Evolutionary conservation across 2,888 invertebrate species (phyloP), one percentile per base, ranked within the genome.

Genomic region (Parasteatoda lunata): DNA sequence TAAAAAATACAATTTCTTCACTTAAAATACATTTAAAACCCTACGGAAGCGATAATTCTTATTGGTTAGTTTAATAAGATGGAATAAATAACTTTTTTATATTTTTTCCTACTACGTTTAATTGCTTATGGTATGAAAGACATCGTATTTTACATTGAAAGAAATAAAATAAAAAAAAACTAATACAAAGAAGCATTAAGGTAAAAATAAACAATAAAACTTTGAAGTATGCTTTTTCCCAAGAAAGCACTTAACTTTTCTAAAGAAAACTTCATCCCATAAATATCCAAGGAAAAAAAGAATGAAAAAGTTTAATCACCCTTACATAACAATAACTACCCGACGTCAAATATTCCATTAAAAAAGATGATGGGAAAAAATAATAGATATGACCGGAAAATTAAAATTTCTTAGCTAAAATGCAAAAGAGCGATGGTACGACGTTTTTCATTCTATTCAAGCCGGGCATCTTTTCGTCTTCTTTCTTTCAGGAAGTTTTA

Each of bases 331-430:
- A 79, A 79, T 79, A 79, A 79, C 79, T 48, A 64, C 15, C 45
- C 51, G 48, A 72, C 65, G 79, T 72, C 80, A 80, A 51, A 80
- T 59, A 72, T 80, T 72, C 72, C 72, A 80, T 72, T 80, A 80
- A 80, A 72, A 66, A 45, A 15, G 72, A 15, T 5, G 65, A 59
- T 54, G 69, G 64, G 45, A 54, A 47, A 51, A 49, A 49, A 72
- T 79, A 79, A 79, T 79, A 79, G 79, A 72, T 72, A 79, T 79
- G 70, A 72, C 79, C 72, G 66, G 79, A 79, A 79, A 79, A 79
- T 79, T 79, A 79, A 79, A 79, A 79, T 72, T 79, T 51, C 15
- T 54, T 13, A 13, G 13, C 8, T 54, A 54, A 54, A 54, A 54
- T 54, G 54, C 8, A 13, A 54, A 54, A 54, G 54, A 11, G 54